Percentiles rank a stretch among this genome's conserved stretches.
Evolutionary conservation across 2,797 vertebrate species (phyloP).

Genomic region (Telmatherina bonti): DNA sequence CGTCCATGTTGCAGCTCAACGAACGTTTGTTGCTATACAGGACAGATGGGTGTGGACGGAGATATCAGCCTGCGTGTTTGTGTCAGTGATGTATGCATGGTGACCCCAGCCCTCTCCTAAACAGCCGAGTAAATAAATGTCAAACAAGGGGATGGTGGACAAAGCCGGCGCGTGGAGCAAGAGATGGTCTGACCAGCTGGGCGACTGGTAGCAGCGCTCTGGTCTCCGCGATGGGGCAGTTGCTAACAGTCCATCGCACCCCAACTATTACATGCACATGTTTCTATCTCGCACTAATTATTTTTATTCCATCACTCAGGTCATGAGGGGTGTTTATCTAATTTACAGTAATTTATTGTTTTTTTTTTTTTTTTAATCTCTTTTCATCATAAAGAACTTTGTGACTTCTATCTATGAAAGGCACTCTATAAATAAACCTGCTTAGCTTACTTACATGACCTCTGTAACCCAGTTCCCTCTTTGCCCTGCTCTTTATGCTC

Average conservation of each 20-base stretch:
- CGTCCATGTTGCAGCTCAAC: conserved; percentile 9
- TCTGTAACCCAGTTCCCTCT: conserved; percentile 61
- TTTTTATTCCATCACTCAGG: neutral
- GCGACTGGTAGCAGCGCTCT: conserved; percentile 51
- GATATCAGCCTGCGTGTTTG: conserved; percentile 55
- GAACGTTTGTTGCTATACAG: conserved; percentile 25
- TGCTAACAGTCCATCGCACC: conserved; percentile 23
- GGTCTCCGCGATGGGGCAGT: conserved; percentile 56
- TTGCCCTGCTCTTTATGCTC: conserved; percentile 22
- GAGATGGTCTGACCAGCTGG: conserved; percentile 58
- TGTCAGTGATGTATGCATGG: conserved; percentile 74
- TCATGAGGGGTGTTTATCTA: neutral
- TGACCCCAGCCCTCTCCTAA: conserved; percentile 75
- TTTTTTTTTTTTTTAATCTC: too few species aligned
- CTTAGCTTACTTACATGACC: conserved; percentile 66
- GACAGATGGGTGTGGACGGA: conserved; percentile 54
- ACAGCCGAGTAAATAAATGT: conserved; percentile 86
- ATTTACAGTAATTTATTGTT: neutral
- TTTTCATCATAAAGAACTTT: neutral
- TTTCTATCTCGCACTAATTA: neutral
- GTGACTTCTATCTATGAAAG: neutral
- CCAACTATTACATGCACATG: neutral
- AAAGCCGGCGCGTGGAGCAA: conserved; percentile 79
- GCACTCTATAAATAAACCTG: neutral
- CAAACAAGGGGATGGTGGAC: conserved; percentile 80